Base-by-base conservation (phyloP, 2,888 invertebrate species). In the Clivina fossor region DNA sequence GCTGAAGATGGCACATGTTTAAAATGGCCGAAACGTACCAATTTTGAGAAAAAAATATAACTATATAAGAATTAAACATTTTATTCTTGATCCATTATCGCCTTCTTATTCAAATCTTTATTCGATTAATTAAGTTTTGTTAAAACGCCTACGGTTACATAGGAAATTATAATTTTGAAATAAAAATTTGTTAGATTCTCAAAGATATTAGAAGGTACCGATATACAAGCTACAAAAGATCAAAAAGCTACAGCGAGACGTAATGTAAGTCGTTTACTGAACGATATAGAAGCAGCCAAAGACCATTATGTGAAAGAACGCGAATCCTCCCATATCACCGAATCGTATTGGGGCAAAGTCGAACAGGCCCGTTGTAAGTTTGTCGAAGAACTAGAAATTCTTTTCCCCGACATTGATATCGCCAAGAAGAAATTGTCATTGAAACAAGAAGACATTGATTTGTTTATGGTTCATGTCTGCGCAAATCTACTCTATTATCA, bases 301-400 rank as follows among this genome's bases (percentile, higher is more conserved):
- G 74, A 77, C 3, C 77, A 76, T 4, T 82, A 82, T 53, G 80
- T 80, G 16, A 69, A 71, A 0, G 83, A 84, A 57, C 68, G 77
- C 37, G 78, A 80, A 19, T 74, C 76, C 38, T 76, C 84, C 0
- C 79, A 78, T 38, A 75, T 92, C 1, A 82, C 88, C 13, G 87
- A 90, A 60, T 86, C 83, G 65, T 94, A 90, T 68, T 91, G 92
- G 86, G 85, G 84, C 48, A 85, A 90, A 75, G 90, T 90, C 66
- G 78, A 81, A 61, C 69, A 75, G 26, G 82, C 84, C 1, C 76
- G 84, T 2, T 78, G 78, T 62, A 77, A 80, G 63, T 84, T 84
- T 58, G 74, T 80, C 15, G 80, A 85, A 56, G 85, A 86, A 71
- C 75, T 87, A 30, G 79, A 82, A 68, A 82, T 85, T 48, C 76